Conservation (phyloP, 2,113 vertebrate species). For the Platichthys stellatus region DNA sequence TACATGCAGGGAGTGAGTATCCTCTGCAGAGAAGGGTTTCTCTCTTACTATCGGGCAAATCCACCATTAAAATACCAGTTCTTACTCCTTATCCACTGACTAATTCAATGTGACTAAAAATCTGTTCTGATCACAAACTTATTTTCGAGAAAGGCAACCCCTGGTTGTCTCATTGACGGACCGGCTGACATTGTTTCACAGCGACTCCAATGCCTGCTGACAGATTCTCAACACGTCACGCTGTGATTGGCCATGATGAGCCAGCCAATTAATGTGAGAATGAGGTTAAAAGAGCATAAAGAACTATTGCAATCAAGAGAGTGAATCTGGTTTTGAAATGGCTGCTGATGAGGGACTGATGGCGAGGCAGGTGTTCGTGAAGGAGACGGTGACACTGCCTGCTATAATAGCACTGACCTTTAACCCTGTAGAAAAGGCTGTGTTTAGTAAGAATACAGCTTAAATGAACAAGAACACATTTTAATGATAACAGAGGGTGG, state of each 20-base stretch:
- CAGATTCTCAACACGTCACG: constrained; percentile 1
- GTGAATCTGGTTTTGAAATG: constrained; percentile 17
- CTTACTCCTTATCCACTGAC: too few species aligned
- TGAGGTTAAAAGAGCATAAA: constrained; percentile 34
- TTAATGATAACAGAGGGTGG: neutral
- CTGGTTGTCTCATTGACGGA: neutral
- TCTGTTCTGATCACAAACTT: neutral
- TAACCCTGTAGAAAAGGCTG: neutral
- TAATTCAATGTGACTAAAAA: too few species aligned
- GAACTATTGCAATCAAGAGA: constrained; percentile 40
- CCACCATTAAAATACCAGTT: too few species aligned
- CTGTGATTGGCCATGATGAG: constrained; percentile 22
- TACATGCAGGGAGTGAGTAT: too few species aligned
- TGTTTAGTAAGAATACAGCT: neutral
- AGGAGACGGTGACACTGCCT: neutral
- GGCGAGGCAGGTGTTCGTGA: neutral
- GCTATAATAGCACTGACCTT: constrained; percentile 18
- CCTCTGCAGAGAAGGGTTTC: too few species aligned
- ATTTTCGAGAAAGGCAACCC: neutral
- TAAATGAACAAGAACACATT: neutral
- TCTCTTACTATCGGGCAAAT: too few species aligned
- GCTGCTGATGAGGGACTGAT: constrained; percentile 8
- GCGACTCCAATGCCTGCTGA: neutral
- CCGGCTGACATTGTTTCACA: neutral
- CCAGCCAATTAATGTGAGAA: constrained; percentile 27